Evolutionary conservation across 1,140 invertebrate species (phyloP), one percentile per base, ranked within the genome.

Genomic region (Listronotus bonariensis): DNA sequence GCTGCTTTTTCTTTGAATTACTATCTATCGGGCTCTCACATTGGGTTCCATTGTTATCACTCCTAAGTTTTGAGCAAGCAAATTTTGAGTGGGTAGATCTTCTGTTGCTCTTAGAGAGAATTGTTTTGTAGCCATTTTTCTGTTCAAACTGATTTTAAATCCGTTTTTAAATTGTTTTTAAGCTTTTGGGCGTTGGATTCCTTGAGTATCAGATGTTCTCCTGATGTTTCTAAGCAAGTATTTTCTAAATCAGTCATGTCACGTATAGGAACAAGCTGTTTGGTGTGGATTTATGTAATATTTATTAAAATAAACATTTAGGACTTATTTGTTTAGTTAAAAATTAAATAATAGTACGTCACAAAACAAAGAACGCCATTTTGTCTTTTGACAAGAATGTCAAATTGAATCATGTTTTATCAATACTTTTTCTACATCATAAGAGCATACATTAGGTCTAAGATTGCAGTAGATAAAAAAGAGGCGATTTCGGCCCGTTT

Each of bases 21-120:
- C n/a, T 26, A 36, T 14, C 4, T 17, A 17, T n/a, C 41, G 40
- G 14, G n/a, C 20, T 26, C 17, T 60, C 45, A 6, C 14, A n/a
- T 55, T 63, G 40, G 4, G 31, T 26, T 15, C n/a, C 26, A 12
- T 48, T 26, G 46, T 48, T 48, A 14, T 20, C 12, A 10, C 36
- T 42, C 17, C n/a, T 36, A 18, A 18, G 10, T 36, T 41, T 9
- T 53, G n/a, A 18, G 11, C 14, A 10, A 54, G 17, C 14, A 62
- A 34, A 15, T 62, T 45, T 20, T 59, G 48, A n/a, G 10, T 45
- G 12, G 43, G 52, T 0, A 66, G n/a, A 54, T 66, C 64, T 49
- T 66, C 64, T n/a, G 18, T 41, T 66, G 54, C 64, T 66, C 38
- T 54, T 66, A 2, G 64, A 66, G 12, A 59, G 49, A 11, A 66